Evolutionary conservation across 2,113 vertebrate genomes (phyloP), one percentile per base, ranked within the genome.

Genomic region (Anthoscopus minutus): DNA sequence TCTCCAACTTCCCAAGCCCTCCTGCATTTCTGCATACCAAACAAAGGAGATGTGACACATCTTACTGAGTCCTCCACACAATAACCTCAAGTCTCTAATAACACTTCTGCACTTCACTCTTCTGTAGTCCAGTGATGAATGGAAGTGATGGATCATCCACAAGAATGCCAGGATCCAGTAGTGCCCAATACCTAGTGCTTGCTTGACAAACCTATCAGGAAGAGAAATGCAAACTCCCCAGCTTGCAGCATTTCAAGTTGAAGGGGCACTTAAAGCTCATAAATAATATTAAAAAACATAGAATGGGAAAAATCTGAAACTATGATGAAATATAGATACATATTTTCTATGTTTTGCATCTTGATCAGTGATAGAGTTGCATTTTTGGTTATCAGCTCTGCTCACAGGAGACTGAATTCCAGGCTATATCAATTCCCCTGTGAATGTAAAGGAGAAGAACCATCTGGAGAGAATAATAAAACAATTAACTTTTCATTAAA

Each of bases 401-500:
- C 76, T 91, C 87, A 61, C 11, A 86, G 62, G 86, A 95, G 83
- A 88, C 86, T 69, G 47, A 81, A 86, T 96, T 86, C 66, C 90
- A 93, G 77, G 76, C 72, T 93, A 9, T 40, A 93, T 84, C 92
- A 96, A 96, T 96, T 97, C 97, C 92, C 92, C 71, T 50, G 94
- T 93, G 97, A 97, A 97, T 38, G 78, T 95, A 70, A 91, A 97
- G 92, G 86, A 94, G 96, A 97, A 98, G 96, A 98, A 97, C 96
- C 97, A 98, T 97, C 97, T 98, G 97, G 97, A 97, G 91, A 96
- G 97, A 97, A 98, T 97, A 98, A 98, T 96, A 98, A 97, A 97
- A 96, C 96, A 97, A 98, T 98, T 97, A 98, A 97, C 96, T 97
- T 97, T 96, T 94, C 97, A 98, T 98, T 98, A 98, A 97, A 97